Percentiles rank a stretch among this genome's conserved stretches.
These are phyloP conservation scores for Streptopelia turtur DNA, from an alignment of 2,797 vertebrate species.

Conservation along the genomic window DNA sequence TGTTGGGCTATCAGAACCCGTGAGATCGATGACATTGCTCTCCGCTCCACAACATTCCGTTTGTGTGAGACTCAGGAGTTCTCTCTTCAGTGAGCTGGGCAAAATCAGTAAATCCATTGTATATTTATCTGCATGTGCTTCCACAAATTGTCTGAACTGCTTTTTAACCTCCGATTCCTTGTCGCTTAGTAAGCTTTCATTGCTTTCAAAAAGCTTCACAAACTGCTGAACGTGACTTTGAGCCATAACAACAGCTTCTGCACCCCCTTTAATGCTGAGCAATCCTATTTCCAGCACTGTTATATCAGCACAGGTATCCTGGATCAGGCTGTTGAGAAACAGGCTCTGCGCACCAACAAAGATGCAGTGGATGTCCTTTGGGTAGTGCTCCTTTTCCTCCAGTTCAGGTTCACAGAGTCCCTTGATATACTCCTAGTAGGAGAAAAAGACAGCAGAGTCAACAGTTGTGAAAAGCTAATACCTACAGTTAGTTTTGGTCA, in stretches of 20 bases:
- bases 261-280: constrained; percentile 85
- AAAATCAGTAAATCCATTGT: constrained; percentile 95
- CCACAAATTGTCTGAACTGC: constrained; percentile 92
- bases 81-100: constrained; percentile 93
- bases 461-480: background rate
- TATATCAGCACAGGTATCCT: constrained; percentile 93
- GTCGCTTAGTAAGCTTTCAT: constrained; percentile 83
- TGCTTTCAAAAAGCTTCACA: constrained; percentile 90
- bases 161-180: constrained; percentile 89
- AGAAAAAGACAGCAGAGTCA: background rate
- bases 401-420: constrained; percentile 95
- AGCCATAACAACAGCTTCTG: constrained; percentile 95
- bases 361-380: constrained; percentile 97
- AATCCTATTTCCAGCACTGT: constrained; percentile 86
- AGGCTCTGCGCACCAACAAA: constrained; percentile 90
- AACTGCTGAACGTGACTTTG: constrained; percentile 94
- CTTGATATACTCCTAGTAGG: constrained; percentile 90
- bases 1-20: background rate
- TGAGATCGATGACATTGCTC: background rate
- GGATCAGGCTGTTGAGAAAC: constrained; percentile 90
- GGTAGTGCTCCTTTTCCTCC: constrained; percentile 89
- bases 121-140: constrained; percentile 93
- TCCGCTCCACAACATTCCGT: constrained; percentile 57
- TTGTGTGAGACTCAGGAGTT: constrained; percentile 87
- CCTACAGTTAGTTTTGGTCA: background rate